Base-by-base conservation (phyloP, 2,113 vertebrate species). In the Damaliscus lunatus region DNA sequence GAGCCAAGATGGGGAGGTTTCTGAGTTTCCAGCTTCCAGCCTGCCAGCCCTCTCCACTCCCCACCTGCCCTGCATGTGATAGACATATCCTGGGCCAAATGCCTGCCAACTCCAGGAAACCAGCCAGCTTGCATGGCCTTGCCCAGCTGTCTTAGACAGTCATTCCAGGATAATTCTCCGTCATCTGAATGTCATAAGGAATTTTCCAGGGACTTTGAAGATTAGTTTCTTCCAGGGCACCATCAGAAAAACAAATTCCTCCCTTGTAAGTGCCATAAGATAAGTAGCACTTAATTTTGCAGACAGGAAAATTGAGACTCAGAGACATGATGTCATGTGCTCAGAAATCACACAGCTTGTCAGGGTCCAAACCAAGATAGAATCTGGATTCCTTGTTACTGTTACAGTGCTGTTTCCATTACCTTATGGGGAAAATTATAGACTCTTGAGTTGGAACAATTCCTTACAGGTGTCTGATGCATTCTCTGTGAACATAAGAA, bases 141-240 rank as follows among this genome's bases (percentile, higher is more conserved):
- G 33, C 90, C 85, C 90, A 92, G 86, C 95, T 97, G 96, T 90
- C 93, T 87, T 13, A 83, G 52, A 88, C 50, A 82, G 55, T 95
- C 90, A 50, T 96, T 93, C 88, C 80, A 91, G 90, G 85, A 87
- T 87, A 87, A 91, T 67, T 86, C 64, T 83, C 83, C 33, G 1
- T 91, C 67, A 83, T 92, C 86, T 83, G 62, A 96, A 86, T 88
- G n/a, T 89, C 96, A 95, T 84, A 29, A 94, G 90, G 89, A 96
- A 93, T 93, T 86, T 97, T 80, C 57, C 90, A 97, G 78, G 55
- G 83, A 97, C 29, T 82, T 91, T 40, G 40, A 50, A 91, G 52
- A 83, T 90, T 90, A 15, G 27, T 97, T 71, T 97, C 95, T 95
- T 93, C 87, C 78, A 93, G 36, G 13, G 21, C 64, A 94, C 64